A percentile compares a stretch with the other conserved stretches of the same genome.
Conservation (phyloP, 2,888 invertebrate genomes). For the Callinectes sapidus region DNA sequence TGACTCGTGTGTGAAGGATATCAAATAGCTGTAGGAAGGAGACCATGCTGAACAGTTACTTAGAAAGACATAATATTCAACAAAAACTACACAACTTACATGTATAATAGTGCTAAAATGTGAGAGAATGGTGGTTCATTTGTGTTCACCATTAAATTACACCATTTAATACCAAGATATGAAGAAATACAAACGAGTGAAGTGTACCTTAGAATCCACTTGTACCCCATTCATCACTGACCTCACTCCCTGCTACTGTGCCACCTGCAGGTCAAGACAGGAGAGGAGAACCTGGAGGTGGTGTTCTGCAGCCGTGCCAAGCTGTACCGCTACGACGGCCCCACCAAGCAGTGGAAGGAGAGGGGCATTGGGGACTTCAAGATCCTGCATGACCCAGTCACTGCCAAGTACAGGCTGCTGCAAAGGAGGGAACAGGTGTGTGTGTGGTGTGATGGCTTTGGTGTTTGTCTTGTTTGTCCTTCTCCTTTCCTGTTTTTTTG, state of each 20-base stretch:
- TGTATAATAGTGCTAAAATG: too few species aligned
- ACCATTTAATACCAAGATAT: too few species aligned
- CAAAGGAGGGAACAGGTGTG: slow-evolving; percentile 76
- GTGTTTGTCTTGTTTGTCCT: slow-evolving; percentile 70
- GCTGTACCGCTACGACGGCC: slow-evolving; percentile 77
- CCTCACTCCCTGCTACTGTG: not conserved
- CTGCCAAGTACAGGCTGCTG: slow-evolving; percentile 74
- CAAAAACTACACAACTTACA: too few species aligned
- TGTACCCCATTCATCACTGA: not conserved
- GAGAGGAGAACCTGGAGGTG: slow-evolving; percentile 65
- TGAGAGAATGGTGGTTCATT: too few species aligned
- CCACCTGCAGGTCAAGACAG: slow-evolving; percentile 58
- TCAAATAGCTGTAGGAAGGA: too few species aligned
- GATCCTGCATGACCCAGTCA: slow-evolving; percentile 75
- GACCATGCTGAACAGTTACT: too few species aligned
- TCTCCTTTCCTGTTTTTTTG: slow-evolving; percentile 72
- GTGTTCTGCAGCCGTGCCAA: slow-evolving; percentile 70
- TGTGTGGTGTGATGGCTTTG: slow-evolving; percentile 73
- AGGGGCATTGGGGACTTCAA: slow-evolving; percentile 78
- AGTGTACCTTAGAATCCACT: too few species aligned
- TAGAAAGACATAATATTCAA: too few species aligned
- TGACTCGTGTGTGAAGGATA: too few species aligned
- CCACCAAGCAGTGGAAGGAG: slow-evolving; percentile 78
- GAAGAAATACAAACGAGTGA: too few species aligned
- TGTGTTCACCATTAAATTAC: too few species aligned